phyloP scores from a whole-genome alignment of 2,797 vertebrate genomes.

The Bradypodion pumilum region DNA sequence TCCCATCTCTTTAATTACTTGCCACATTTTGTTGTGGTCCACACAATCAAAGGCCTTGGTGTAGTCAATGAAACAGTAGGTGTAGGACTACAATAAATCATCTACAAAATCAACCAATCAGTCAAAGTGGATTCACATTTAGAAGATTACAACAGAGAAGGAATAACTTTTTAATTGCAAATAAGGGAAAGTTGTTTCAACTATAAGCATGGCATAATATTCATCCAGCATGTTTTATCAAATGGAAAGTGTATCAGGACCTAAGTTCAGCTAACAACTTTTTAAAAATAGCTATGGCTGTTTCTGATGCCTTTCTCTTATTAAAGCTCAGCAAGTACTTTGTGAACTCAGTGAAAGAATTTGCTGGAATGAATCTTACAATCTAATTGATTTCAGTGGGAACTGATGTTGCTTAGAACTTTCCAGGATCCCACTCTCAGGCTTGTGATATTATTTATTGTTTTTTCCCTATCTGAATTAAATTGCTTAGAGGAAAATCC shows the following conservation, averaged over 20 bases:
- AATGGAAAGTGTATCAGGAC: neutral
- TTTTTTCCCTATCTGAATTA: constrained; percentile 23
- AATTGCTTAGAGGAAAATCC: neutral
- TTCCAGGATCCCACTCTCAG: neutral
- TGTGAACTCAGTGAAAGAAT: constrained; percentile 8
- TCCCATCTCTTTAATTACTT: no score
- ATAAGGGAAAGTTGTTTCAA: neutral
- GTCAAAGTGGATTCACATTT: neutral
- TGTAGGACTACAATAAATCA: neutral
- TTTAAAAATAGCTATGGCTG: neutral
- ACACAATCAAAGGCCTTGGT: no score
- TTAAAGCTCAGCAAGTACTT: neutral
- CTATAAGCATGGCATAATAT: neutral
- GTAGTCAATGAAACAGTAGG: no score
- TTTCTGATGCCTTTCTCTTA: neutral
- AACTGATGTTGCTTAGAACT: neutral
- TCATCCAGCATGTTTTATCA: neutral
- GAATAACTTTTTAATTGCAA: neutral
- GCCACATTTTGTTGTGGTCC: no score
- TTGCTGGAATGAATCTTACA: constrained; percentile 22
- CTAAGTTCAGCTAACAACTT: constrained; percentile 11
- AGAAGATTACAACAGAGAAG: no score
- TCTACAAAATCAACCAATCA: neutral
- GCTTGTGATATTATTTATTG: neutral
- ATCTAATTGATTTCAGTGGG: neutral